Conservation (phyloP, 2,888 invertebrate genomes). For the Apamea monoglypha region DNA sequence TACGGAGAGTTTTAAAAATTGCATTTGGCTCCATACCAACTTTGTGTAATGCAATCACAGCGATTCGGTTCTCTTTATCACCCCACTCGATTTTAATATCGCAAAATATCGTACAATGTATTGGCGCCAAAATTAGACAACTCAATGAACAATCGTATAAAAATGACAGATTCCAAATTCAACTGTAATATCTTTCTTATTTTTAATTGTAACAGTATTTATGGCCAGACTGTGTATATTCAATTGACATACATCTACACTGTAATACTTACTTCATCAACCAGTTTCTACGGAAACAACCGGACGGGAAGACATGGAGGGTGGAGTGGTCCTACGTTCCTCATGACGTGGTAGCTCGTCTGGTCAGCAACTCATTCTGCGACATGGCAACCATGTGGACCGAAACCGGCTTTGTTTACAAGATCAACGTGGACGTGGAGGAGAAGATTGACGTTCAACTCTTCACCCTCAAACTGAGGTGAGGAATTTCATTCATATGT, state of each 20-base stretch:
- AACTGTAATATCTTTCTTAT: no score
- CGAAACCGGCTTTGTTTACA: constrained; percentile 77
- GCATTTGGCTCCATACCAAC: no score
- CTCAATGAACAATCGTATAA: no score
- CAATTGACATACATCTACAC: neutral
- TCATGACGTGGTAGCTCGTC: constrained; percentile 73
- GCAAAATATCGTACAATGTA: no score
- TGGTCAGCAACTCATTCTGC: constrained; percentile 77
- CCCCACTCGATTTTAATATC: no score
- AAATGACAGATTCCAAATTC: no score
- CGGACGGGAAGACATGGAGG: constrained; percentile 79
- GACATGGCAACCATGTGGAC: constrained; percentile 83
- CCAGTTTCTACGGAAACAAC: constrained; percentile 80
- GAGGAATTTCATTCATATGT: constrained; percentile 1
- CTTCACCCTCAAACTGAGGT: constrained; percentile 84
- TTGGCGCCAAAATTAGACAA: no score
- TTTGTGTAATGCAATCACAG: no score
- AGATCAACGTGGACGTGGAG: constrained; percentile 77
- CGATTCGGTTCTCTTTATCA: no score
- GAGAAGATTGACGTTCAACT: constrained; percentile 78
- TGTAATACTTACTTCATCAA: constrained; percentile 11
- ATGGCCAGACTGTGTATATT: no score
- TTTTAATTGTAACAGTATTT: no score
- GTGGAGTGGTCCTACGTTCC: constrained; percentile 75
- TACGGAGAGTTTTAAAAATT: no score